These are phyloP conservation scores for Semaprochilodus insignis DNA, from an alignment of 2,797 vertebrate species.

Conservation along the genomic window DNA sequence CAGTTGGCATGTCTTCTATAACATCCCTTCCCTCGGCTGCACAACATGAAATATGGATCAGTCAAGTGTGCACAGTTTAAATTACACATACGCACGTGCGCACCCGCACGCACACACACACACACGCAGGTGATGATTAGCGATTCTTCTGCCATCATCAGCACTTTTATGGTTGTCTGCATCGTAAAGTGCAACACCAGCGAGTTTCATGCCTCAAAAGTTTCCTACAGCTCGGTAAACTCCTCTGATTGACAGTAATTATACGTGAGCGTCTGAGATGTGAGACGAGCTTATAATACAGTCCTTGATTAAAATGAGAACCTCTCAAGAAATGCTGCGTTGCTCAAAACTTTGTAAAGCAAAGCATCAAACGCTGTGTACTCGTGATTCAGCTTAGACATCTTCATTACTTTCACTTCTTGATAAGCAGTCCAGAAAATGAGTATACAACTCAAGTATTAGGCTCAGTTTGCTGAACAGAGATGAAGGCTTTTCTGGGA, in stretches of 20 bases:
- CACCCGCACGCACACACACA: not conserved
- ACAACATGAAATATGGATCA: conserved; percentile 15
- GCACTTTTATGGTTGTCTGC: conserved; percentile 43
- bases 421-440: conserved; percentile 3
- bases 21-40: not conserved
- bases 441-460: not conserved
- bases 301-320: conserved; percentile 35
- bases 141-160: conserved; percentile 41
- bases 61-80: conserved; percentile 16
- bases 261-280: not conserved
- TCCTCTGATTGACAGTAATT: conserved; percentile 48
- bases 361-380: not conserved
- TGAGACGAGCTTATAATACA: conserved; percentile 19
- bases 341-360: not conserved
- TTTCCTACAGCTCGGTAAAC: conserved; percentile 42
- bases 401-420: not conserved
- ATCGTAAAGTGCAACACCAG: conserved; percentile 41
- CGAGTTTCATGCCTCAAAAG: conserved; percentile 29
- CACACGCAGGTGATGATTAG: conserved; percentile 31
- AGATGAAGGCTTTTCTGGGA: not conserved
- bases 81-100: not conserved
- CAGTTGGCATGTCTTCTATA: not conserved
- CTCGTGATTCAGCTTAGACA: not conserved
- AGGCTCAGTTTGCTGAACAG: not conserved
- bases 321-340: conserved; percentile 6